Evolutionary conservation across 2,888 invertebrate genomes (phyloP), one percentile per base, ranked within the genome.

Genomic region (Epistrophella euchroma): DNA sequence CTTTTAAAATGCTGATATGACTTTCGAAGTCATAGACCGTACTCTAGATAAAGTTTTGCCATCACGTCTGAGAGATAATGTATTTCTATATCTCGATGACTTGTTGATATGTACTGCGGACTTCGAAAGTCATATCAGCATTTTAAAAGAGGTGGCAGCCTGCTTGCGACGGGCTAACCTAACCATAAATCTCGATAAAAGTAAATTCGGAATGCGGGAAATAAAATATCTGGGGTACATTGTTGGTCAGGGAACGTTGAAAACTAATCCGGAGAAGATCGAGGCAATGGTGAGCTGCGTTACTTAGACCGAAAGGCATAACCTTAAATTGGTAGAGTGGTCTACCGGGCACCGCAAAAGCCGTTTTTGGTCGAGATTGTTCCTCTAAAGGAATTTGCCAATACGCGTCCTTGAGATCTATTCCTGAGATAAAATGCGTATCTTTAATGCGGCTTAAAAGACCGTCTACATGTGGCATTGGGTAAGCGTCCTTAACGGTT

Each of bases 141-240:
- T 17, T 2, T 17, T 56, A 4, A 56, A 32, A 2, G 56, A 56
- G 17, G 56, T 56, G 0, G 32, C 56, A 1, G 1, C 17, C 0
- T 56, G 32, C 25, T n/a, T 56, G 4, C 56, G 56, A 0, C n/a
- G 32, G 1, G 28, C 56, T 1, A 56, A 56, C 32, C 15, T 56
- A 32, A 56, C 56, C 32, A 56, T 56, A 0, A 56, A 56, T 6
- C n/a, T 56, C 32, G 56, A 56, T n/a, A 56, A 56, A 6, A 37
- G 13, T 4, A 37, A 37, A 6, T 56, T 56, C 10, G 32, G 55
- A 4, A 55, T 32, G 55, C 37, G 37, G 1, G 11, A 37, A 11
- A 37, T 37, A 9, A 5, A n/a, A n/a, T n/a, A n/a, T n/a, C n/a
- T n/a, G n/a, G n/a, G n/a, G n/a, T n/a, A n/a, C n/a, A n/a, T n/a